Percentiles rank a stretch among this genome's conserved stretches.
phyloP scores from a whole-genome alignment of 2,113 vertebrate genomes.

The Speoplatyrhinus poulsoni region DNA sequence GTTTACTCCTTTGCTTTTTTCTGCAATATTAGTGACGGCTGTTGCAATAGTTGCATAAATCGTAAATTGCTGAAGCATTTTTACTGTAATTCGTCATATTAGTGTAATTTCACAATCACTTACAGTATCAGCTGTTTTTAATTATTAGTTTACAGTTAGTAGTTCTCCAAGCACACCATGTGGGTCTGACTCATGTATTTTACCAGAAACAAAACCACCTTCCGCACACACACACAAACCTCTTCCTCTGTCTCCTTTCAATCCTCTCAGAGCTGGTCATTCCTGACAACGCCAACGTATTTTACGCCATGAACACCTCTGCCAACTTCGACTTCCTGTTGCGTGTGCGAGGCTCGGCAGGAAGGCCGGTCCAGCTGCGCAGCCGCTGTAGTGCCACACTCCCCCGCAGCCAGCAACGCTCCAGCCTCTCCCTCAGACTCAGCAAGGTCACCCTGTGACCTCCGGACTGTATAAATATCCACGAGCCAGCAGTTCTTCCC shows the following conservation, averaged over 20 bases:
- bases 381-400: slow-evolving; percentile 80
- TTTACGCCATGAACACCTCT: slow-evolving; percentile 94
- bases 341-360: slow-evolving; percentile 74
- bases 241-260: not conserved
- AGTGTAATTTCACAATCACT: not conserved
- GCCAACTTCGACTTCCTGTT: slow-evolving; percentile 91
- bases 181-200: not conserved
- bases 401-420: slow-evolving; percentile 77
- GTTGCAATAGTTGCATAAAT: not conserved
- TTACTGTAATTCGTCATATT: not conserved
- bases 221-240: not conserved
- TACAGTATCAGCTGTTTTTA: slow-evolving; percentile 9
- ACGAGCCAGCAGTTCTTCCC: slow-evolving; percentile 9
- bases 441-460: slow-evolving; percentile 85
- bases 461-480: not conserved
- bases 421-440: slow-evolving; percentile 79
- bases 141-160: not conserved
- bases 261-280: slow-evolving; percentile 84
- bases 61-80: not conserved
- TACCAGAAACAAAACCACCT: not conserved
- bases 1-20: too few relatives aligned
- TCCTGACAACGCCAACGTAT: slow-evolving; percentile 89
- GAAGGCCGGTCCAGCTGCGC: slow-evolving; percentile 71
- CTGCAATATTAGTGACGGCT: not conserved
- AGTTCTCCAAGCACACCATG: not conserved